These are phyloP conservation scores for Echinops telfairi DNA, from an alignment of 2,113 vertebrate genomes.

Conservation along the genomic window DNA sequence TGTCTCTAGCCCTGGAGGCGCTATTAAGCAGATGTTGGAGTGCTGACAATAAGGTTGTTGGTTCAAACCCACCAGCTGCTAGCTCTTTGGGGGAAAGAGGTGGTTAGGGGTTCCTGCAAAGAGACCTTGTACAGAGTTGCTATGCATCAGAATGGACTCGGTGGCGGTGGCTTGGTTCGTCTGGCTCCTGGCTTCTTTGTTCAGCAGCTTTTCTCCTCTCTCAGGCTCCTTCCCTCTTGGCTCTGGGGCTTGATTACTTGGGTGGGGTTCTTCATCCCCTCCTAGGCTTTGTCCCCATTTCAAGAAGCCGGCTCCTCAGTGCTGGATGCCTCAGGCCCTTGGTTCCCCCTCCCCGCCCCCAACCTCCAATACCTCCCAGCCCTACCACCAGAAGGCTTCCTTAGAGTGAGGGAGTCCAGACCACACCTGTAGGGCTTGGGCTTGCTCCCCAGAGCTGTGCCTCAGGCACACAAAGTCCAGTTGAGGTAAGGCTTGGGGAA, in stretches of 20 bases:
- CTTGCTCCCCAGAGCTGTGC: neutral
- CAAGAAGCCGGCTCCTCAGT: neutral
- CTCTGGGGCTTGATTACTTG: neutral
- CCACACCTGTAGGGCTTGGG: neutral
- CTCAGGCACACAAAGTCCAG: neutral
- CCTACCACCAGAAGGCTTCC: neutral
- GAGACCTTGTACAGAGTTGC: too few relatives aligned
- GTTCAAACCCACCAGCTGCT: too few relatives aligned
- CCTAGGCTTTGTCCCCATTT: neutral
- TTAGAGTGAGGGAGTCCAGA: neutral
- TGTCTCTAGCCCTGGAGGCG: neutral
- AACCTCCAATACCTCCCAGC: neutral
- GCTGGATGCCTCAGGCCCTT: neutral
- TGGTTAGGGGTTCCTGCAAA: too few relatives aligned
- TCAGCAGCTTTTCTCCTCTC: rapidly evolving
- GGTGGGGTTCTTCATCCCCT: neutral
- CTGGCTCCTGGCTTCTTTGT: too few relatives aligned
- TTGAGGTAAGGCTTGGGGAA: neutral
- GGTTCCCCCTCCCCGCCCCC: neutral
- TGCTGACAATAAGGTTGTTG: too few relatives aligned
- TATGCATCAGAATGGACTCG: too few relatives aligned
- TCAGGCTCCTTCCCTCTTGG: neutral
- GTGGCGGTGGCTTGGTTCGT: too few relatives aligned
- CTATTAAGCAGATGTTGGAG: too few relatives aligned
- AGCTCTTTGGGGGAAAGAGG: too few relatives aligned